Evolutionary conservation across 2,113 vertebrate genomes (phyloP).

Genomic region (Macroglossus sobrinus): DNA sequence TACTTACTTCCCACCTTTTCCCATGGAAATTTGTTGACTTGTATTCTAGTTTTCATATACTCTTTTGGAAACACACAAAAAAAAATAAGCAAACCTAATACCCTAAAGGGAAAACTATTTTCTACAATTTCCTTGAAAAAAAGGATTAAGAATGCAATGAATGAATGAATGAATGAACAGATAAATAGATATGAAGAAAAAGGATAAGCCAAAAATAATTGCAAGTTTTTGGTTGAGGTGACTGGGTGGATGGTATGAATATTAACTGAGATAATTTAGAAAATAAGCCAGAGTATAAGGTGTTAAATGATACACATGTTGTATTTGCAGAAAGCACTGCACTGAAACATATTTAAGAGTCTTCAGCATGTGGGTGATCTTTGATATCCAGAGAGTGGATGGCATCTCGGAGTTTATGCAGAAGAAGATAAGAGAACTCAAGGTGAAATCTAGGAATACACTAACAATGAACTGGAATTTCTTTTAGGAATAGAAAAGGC

Average conservation of each 20-base stretch:
- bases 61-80: not conserved
- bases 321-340: not conserved
- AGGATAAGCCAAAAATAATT: not conserved
- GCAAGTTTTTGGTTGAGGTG: not conserved
- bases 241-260: not conserved
- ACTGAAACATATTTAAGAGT: not conserved
- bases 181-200: not conserved
- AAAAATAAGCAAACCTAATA: not conserved
- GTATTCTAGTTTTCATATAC: not conserved
- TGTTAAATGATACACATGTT: too few species aligned
- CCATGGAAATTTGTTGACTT: not conserved
- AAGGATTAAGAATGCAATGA: not conserved
- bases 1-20: not conserved
- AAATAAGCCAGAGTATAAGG: not conserved
- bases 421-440: fast-evolving
- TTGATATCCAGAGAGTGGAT: not conserved
- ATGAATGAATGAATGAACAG: not conserved
- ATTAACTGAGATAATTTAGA: not conserved
- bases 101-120: not conserved
- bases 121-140: not conserved
- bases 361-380: fast-evolving
- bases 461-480: not conserved
- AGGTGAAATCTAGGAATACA: not conserved
- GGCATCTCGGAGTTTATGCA: fast-evolving
- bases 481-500: not conserved